Conservation (phyloP, 2,888 invertebrate species). For the Pammene fasciana region DNA sequence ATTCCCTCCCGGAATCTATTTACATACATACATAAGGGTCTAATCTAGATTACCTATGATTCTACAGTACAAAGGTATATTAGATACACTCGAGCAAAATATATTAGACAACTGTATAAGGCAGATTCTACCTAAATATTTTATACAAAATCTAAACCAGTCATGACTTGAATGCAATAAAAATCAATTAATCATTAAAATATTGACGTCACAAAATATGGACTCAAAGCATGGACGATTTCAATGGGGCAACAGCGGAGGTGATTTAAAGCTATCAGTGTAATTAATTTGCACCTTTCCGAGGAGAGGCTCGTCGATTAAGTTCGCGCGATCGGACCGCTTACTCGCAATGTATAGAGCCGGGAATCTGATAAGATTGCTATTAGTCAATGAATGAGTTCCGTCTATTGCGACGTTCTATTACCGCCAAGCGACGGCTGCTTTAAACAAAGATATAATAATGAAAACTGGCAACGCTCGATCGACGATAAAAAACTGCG, state of each 20-base stretch:
- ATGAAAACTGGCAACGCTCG: conserved; percentile 44
- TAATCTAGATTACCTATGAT: background rate
- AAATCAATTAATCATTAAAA: conserved; percentile 36
- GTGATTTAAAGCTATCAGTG: conserved; percentile 62
- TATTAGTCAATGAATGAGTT: conserved; percentile 70
- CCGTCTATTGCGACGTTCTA: conserved; percentile 56
- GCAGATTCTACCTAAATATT: too few relatives aligned
- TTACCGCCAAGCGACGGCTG: conserved; percentile 52
- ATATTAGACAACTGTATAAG: too few relatives aligned
- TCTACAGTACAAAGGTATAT: too few relatives aligned
- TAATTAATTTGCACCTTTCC: conserved; percentile 75
- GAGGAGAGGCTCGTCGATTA: conserved; percentile 60
- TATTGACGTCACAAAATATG: conserved; percentile 43
- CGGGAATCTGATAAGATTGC: conserved; percentile 69
- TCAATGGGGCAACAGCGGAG: conserved; percentile 42
- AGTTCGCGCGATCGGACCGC: conserved; percentile 59
- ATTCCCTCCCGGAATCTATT: background rate
- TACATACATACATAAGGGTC: background rate
- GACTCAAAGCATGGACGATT: conserved; percentile 29
- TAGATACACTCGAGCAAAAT: too few relatives aligned
- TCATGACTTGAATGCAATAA: background rate
- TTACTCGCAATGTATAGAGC: conserved; percentile 61
- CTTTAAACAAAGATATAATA: conserved; percentile 16
- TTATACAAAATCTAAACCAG: too few relatives aligned
- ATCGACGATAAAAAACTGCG: conserved; percentile 2